Evolutionary conservation across 1,140 invertebrate species (phyloP), one percentile per base, ranked within the genome.

Genomic region (Caenorhabditis briggsae): DNA sequence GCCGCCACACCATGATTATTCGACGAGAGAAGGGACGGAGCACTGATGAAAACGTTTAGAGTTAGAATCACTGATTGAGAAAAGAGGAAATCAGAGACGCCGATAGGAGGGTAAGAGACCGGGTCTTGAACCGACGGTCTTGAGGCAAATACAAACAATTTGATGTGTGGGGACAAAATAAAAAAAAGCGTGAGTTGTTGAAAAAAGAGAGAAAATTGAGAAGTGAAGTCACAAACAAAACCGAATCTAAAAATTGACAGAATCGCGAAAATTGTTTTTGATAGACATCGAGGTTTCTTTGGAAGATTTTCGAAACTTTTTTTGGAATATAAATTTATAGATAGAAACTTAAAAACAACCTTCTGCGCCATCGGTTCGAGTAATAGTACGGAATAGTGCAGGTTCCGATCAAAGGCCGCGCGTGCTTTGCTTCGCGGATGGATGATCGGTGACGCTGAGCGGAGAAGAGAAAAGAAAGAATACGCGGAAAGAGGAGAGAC

Each of bases 131-230:
- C 46, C 46, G 70, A 50, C 70, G 2, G 70, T 74, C 70, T 78
- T 78, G 70, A 78, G 70, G 50, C 70, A 53, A 78, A 78, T 78
- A 78, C 46, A 78, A 78, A 78, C 70, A 78, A 78, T 50, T 50
- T 78, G 46, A 78, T 78, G 70, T 41, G 64, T n/a, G 64, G 46
- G 46, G 11, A 46, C 8, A 53, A n/a, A 50, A 14, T 11, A 25
- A n/a, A 50, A n/a, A 50, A 78, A 78, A 20, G 46, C 46, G 70
- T 78, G 43, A 41, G 70, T 78, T 78, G 70, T 78, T 50, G 70
- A 78, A 70, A 70, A 46, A 8, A 2, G 25, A 20, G 23, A 61
- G 59, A 33, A 61, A 61, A 61, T 1, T 11, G 59, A 53, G 59
- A 25, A 33, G 12, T 20, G 8, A 33, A 25, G 59, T 61, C 8